Conservation (phyloP, 1,140 invertebrate genomes). For the Euura lappo region DNA sequence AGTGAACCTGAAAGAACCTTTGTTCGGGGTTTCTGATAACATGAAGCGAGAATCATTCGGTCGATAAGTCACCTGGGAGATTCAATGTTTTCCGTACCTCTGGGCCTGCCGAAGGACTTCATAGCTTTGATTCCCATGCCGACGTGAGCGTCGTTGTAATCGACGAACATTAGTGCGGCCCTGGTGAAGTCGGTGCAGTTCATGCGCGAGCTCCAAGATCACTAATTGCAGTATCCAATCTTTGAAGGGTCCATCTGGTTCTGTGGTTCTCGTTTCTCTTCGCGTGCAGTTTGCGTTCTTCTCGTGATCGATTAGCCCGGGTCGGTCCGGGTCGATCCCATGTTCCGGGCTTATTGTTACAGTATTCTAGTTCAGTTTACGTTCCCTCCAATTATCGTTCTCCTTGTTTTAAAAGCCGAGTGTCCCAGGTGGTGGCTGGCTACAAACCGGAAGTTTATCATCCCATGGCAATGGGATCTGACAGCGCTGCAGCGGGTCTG, state of each 20-base stretch:
- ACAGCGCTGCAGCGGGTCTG: not conserved
- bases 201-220: not conserved
- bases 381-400: not conserved
- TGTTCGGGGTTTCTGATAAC: too few species aligned
- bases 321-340: not conserved
- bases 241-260: too few species aligned
- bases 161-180: conserved; percentile 56
- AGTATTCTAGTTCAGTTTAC: not conserved
- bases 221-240: not conserved
- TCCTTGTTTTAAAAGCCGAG: not conserved
- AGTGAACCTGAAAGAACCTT: too few species aligned
- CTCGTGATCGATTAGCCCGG: not conserved
- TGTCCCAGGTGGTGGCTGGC: not conserved
- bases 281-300: too few species aligned
- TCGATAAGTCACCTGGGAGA: too few species aligned
- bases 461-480: conserved; percentile 1
- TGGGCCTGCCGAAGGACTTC: conserved; percentile 62
- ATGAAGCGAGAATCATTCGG: too few species aligned
- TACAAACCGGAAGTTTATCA: not conserved
- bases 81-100: conserved; percentile 40
- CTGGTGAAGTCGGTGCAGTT: conserved; percentile 14
- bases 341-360: not conserved
- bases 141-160: conserved; percentile 55
- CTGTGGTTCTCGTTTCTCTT: too few species aligned
- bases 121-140: conserved; percentile 65